phyloP scores from a whole-genome alignment of 2,888 invertebrate genomes.

The Nematopogon swammerdamellus region DNA sequence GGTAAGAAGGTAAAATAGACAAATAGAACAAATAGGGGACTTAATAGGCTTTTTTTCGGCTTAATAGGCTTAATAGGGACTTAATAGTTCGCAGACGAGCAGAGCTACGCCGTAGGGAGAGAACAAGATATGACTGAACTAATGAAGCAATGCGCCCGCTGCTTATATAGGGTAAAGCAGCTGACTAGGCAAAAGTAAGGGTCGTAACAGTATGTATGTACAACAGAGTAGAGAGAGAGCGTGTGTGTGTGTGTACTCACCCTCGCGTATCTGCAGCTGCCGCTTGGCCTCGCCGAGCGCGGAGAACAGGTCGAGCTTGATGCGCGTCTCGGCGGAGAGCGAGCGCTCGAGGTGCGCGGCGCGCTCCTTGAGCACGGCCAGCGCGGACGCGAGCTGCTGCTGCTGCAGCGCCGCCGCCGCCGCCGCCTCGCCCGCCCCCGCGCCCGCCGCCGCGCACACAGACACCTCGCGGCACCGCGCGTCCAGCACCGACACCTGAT shows the following conservation, averaged over 20 bases:
- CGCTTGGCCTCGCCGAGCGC: conserved; percentile 94
- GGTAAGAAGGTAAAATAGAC: too few species aligned
- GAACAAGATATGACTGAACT: too few species aligned
- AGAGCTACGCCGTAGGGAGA: too few species aligned
- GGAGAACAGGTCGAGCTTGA: conserved; percentile 96
- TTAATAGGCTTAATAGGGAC: too few species aligned
- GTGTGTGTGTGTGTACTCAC: conserved; percentile 56
- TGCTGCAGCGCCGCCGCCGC: conserved; percentile 69
- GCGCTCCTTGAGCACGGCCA: conserved; percentile 84
- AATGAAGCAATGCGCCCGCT: too few species aligned
- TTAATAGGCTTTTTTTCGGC: too few species aligned
- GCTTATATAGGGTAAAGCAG: too few species aligned
- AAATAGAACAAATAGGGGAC: too few species aligned
- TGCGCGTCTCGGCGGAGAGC: conserved; percentile 93
- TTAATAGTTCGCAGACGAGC: too few species aligned
- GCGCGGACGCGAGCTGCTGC: conserved; percentile 36
- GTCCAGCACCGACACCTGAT: conserved; percentile 40
- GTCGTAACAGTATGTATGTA: too few species aligned
- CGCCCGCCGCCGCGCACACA: conserved; percentile 20
- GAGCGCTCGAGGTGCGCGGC: conserved; percentile 90
- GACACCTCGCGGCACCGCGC: conserved; percentile 24
- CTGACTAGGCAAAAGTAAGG: too few species aligned
- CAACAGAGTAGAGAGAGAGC: too few species aligned
- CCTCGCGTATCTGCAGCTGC: conserved; percentile 81
- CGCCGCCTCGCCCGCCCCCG: conserved; percentile 52